A percentile compares a stretch with the other conserved stretches of the same genome.
phyloP scores from a whole-genome alignment of 2,888 invertebrate species.

The Choristoneura rosaceana region DNA sequence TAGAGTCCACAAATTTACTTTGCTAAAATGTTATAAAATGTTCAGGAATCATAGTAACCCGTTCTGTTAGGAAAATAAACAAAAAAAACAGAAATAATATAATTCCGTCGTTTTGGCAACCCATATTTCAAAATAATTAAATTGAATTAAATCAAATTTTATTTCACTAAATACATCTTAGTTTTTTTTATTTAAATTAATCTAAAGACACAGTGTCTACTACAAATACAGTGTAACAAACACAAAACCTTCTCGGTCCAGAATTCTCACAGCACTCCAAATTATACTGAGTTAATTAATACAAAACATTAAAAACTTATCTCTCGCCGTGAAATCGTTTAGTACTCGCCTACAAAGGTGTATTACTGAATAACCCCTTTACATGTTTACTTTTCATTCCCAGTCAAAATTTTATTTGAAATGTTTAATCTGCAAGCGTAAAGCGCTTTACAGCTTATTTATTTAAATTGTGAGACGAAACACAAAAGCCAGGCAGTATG shows the following conservation, averaged over 20 bases:
- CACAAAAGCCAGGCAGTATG: not conserved
- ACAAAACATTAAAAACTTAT: constrained; percentile 69
- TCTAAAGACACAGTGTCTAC: constrained; percentile 45
- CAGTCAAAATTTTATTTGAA: constrained; percentile 78
- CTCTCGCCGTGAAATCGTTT: constrained; percentile 73
- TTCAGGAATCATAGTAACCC: no score
- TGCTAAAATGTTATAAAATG: no score
- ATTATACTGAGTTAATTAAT: constrained; percentile 82
- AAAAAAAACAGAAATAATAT: no score
- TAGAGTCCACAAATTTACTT: no score
- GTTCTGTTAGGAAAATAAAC: no score
- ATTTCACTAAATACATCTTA: no score
- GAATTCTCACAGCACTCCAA: constrained; percentile 71
- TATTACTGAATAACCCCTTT: constrained; percentile 72
- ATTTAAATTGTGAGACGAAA: not conserved
- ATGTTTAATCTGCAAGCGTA: constrained; percentile 52
- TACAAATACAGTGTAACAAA: constrained; percentile 52
- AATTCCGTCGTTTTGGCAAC: no score
- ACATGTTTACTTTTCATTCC: constrained; percentile 83
- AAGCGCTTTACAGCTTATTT: constrained; percentile 44
- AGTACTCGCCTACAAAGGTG: constrained; percentile 68
- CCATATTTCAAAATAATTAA: no score
- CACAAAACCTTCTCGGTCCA: constrained; percentile 61
- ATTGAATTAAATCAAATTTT: not conserved
- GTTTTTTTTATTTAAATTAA: not conserved